Evolutionary conservation across 2,797 vertebrate genomes (phyloP).

Genomic region (Neostethus bicornis): DNA sequence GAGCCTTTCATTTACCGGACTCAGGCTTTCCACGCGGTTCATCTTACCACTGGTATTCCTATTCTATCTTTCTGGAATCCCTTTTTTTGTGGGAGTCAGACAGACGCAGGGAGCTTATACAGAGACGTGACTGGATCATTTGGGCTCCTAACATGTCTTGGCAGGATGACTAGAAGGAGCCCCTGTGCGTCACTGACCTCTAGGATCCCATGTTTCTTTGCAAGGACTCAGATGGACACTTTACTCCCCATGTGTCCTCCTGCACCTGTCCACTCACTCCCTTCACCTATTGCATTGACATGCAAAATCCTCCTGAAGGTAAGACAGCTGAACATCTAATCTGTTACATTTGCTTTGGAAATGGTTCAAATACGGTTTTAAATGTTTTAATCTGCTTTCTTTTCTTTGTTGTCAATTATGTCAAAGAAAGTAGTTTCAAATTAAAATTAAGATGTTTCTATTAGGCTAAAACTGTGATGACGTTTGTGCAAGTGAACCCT

Average conservation of each 20-base stretch:
- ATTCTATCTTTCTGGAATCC: conserved; percentile 25
- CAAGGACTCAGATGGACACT: conserved; percentile 63
- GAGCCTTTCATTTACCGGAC: conserved; percentile 89
- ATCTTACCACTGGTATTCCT: conserved; percentile 66
- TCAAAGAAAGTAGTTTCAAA: neutral
- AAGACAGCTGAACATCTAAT: conserved; percentile 37
- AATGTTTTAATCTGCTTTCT: neutral
- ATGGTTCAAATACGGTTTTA: neutral
- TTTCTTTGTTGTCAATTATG: neutral
- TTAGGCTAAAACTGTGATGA: too few species aligned
- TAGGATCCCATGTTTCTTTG: conserved; percentile 56
- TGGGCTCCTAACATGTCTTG: conserved; percentile 70
- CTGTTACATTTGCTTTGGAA: neutral
- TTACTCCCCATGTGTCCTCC: conserved; percentile 74
- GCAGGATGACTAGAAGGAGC: conserved; percentile 76
- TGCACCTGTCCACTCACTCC: conserved; percentile 85
- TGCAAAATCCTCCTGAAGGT: conserved; percentile 56
- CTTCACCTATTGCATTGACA: conserved; percentile 28
- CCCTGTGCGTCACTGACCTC: conserved; percentile 73
- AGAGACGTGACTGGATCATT: conserved; percentile 55
- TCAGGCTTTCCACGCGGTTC: conserved; percentile 84
- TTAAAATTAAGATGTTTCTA: neutral
- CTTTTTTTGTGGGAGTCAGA: conserved; percentile 22
- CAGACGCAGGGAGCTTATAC: conserved; percentile 58
- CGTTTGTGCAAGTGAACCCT: too few species aligned